These are phyloP conservation scores for Vanessa cardui DNA, from an alignment of 2,888 invertebrate genomes.

Conservation along the genomic window DNA sequence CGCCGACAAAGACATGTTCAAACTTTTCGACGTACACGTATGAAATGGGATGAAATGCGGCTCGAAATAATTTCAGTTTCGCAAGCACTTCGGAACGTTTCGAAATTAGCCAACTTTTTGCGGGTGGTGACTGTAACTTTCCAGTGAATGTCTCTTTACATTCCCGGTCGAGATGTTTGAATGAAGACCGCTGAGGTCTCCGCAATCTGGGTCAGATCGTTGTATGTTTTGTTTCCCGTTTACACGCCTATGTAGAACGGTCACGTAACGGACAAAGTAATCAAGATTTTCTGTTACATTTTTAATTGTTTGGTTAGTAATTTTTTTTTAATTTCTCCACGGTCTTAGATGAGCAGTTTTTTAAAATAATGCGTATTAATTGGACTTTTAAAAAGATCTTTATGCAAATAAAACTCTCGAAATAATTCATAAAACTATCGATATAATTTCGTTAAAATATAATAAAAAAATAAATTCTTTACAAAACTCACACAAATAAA, in stretches of 20 bases:
- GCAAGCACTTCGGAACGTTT: constrained; percentile 27
- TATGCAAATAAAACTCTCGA: too few species aligned
- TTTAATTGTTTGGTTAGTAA: neutral
- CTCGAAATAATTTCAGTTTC: constrained; percentile 33
- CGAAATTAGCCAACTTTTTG: constrained; percentile 37
- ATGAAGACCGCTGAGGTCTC: constrained; percentile 6
- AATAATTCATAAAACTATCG: neutral
- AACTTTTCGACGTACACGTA: constrained; percentile 36
- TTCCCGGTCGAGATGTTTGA: constrained; percentile 19
- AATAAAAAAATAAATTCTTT: too few species aligned
- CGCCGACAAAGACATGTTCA: constrained; percentile 37
- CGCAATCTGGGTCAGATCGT: constrained; percentile 8
- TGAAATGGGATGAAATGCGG: constrained; percentile 35
- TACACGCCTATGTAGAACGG: constrained; percentile 3
- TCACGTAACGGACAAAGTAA: neutral
- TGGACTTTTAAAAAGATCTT: too few species aligned
- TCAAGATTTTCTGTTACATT: neutral
- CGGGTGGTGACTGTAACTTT: constrained; percentile 27
- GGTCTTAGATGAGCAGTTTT: too few species aligned
- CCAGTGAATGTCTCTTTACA: constrained; percentile 20
- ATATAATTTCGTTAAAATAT: neutral
- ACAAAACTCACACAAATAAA: too few species aligned
- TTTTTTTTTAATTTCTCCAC: too few species aligned
- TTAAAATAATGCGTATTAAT: too few species aligned
- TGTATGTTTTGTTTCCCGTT: constrained; percentile 4